Evolutionary conservation across 2,888 invertebrate genomes (phyloP), one percentile per base, ranked within the genome.

Genomic region (Rapana venosa): DNA sequence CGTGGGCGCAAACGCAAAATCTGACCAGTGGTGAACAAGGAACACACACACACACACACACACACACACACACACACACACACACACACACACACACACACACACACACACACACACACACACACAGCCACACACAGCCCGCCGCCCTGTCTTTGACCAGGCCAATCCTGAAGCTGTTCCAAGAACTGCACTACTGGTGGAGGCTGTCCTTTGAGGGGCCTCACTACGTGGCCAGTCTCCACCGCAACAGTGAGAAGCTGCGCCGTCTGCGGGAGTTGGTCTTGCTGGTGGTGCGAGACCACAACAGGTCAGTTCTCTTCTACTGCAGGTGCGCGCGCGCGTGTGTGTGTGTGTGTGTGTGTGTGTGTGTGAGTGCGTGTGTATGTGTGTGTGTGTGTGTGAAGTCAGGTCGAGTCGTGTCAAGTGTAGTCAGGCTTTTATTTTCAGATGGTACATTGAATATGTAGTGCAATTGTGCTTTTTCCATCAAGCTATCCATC

Each of bases 121-220:
- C 70, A 70, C 70, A 70, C 70, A 70, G 6, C 4, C 20, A 70
- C 20, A 26, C 70, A 11, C 26, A 47, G 47, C 47, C 47, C 2
- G 47, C 47, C 47, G 47, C 47, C 47, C 47, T 58, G 1, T n/a
- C n/a, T 30, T 58, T n/a, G 0, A 4, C 22, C 87, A 97, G 97
- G 90, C 96, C 97, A 74, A 96, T 98, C 88, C 95, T 98, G 94
- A 97, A 97, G 90, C 96, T 98, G 83, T 97, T 97, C 94, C 97
- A 97, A 91, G 98, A 98, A 96, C 97, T 97, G 0, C 96, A 97
- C 90, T 97, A 97, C 95, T 98, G 98, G 97, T 97, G 97, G 93
- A 97, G 97, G 88, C 95, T 98, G 56, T 97, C 97, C 13, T 97
- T 97, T 95, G 97, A 97, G 92, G 97, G 98, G 91, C 98, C 98